These are phyloP conservation scores for Homarus americanus DNA, from an alignment of 1,140 invertebrate species.

Conservation along the genomic window DNA sequence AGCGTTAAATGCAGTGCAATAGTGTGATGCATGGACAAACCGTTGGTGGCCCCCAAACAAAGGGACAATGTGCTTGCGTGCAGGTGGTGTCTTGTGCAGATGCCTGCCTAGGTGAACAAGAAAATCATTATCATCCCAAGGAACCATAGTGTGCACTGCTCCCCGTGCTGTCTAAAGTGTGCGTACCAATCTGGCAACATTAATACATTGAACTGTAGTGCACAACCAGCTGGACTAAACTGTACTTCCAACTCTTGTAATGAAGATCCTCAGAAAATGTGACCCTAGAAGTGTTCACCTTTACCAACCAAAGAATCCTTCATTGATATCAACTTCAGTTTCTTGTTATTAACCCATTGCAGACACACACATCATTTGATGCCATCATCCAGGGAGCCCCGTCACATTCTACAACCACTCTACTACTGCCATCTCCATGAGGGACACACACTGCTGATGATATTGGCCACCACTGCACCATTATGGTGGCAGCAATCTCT, in stretches of 20 bases:
- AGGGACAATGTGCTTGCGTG: slow-evolving; percentile 23
- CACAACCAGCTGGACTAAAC: not conserved
- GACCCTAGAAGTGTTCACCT: slow-evolving; percentile 3
- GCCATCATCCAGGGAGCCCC: slow-evolving; percentile 6
- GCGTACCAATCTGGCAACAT: slow-evolving; percentile 21
- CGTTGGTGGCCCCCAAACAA: slow-evolving; percentile 8
- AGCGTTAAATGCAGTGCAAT: slow-evolving; percentile 52
- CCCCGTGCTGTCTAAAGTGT: not conserved
- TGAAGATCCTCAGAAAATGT: not conserved
- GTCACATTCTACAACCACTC: slow-evolving; percentile 1
- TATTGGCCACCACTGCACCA: not conserved
- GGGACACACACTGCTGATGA: not conserved
- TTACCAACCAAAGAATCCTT: not conserved
- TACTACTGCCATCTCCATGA: slow-evolving; percentile 8
- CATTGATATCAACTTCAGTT: not conserved
- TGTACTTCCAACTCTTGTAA: slow-evolving; percentile 5
- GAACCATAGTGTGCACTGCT: slow-evolving; percentile 1
- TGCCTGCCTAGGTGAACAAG: slow-evolving; percentile 25
- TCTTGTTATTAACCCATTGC: not conserved
- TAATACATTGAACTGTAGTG: slow-evolving; percentile 6
- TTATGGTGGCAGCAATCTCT: slow-evolving; percentile 8
- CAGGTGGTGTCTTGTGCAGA: slow-evolving; percentile 52
- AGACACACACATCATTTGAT: not conserved
- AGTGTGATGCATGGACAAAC: slow-evolving; percentile 47
- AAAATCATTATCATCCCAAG: slow-evolving; percentile 18